These are phyloP conservation scores for Styela plicata DNA, from an alignment of 23 tunicate species.

Conservation along the genomic window DNA sequence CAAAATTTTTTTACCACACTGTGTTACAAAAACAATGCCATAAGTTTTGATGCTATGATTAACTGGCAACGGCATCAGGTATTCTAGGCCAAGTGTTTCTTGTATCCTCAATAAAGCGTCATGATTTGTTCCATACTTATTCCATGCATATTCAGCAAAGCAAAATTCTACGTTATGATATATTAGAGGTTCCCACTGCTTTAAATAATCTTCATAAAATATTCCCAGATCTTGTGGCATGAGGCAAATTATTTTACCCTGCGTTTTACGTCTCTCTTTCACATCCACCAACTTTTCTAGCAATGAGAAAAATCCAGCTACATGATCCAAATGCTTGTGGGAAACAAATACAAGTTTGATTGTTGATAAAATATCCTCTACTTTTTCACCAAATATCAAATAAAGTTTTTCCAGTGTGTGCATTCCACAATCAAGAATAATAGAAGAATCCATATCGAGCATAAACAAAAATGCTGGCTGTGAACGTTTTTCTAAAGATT, in stretches of 20 bases:
- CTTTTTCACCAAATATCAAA: constrained; percentile 38
- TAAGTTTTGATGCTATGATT: constrained; percentile 49
- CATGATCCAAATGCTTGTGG: constrained; percentile 68
- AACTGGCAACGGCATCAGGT: constrained; percentile 30
- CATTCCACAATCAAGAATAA: constrained; percentile 57
- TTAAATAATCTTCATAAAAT: not conserved
- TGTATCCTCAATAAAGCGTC: not conserved
- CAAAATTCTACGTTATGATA: not conserved
- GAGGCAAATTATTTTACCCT: constrained; percentile 20
- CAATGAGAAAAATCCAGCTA: constrained; percentile 36
- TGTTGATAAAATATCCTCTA: constrained; percentile 28
- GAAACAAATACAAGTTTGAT: constrained; percentile 49
- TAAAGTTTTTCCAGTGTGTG: constrained; percentile 21
- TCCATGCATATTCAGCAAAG: not conserved
- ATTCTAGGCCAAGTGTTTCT: not conserved
- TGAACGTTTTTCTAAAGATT: not conserved
- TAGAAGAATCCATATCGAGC: constrained; percentile 23
- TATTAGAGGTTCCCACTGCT: not conserved
- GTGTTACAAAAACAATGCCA: constrained; percentile 34
- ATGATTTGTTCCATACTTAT: too few species aligned
- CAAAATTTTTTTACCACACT: constrained; percentile 35
- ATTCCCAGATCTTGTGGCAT: not conserved
- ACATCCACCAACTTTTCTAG: constrained; percentile 6
- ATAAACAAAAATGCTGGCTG: constrained; percentile 41
- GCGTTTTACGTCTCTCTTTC: not conserved